Evolutionary conservation across 1,140 invertebrate genomes (phyloP).

Genomic region (Sarcophaga peregrina): DNA sequence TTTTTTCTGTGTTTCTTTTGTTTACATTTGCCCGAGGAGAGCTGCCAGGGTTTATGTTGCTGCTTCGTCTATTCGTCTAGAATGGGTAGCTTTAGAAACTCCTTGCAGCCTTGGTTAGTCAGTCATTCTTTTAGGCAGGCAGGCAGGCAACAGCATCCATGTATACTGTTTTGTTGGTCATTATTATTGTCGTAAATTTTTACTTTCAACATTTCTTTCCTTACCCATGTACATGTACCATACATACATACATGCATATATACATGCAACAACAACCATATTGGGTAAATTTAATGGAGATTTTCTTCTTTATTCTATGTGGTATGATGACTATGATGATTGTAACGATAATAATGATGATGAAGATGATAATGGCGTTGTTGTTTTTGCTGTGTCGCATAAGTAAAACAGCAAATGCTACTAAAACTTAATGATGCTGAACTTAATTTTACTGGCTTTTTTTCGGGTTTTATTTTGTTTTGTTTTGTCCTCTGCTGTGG

Average conservation of each 20-base stretch:
- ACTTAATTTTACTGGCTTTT: background rate
- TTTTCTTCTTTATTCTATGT: background rate
- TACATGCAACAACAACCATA: background rate
- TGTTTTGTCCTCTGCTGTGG: background rate
- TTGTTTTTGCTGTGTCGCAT: background rate
- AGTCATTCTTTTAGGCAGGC: background rate
- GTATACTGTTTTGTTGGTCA: background rate
- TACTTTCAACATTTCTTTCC: constrained; percentile 30
- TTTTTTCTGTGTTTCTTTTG: background rate
- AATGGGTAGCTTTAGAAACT: background rate
- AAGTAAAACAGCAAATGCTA: background rate
- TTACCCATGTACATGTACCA: background rate
- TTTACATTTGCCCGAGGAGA: background rate
- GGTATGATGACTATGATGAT: too few relatives aligned
- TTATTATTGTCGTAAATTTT: constrained; percentile 38
- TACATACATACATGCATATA: too few relatives aligned
- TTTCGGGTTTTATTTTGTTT: background rate
- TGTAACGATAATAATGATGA: background rate
- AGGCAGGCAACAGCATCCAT: background rate
- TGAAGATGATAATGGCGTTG: background rate
- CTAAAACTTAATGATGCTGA: background rate
- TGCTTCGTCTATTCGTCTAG: too few relatives aligned
- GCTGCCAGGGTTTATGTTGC: background rate
- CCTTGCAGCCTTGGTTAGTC: background rate
- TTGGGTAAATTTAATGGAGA: constrained; percentile 7